Base-by-base conservation (phyloP, 1,140 invertebrate genomes). In the Anastrepha obliqua region DNA sequence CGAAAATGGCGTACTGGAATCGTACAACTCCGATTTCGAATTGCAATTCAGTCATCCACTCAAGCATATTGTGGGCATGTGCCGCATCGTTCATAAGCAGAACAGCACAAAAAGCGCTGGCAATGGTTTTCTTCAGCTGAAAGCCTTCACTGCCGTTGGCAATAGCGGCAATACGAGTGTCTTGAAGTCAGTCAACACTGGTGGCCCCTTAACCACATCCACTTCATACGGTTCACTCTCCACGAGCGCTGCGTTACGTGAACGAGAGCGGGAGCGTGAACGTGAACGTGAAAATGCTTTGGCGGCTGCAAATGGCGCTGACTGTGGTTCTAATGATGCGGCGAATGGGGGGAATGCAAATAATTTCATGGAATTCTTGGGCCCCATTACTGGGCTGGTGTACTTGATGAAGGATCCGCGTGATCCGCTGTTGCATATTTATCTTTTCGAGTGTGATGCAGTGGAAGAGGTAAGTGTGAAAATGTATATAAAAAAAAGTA, bases 21-120 rank as follows among this genome's bases (percentile, higher is more conserved):
- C 95, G 0, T 96, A 95, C 90, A 95, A 95, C 90, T 94, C 93
- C 42, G 95, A 96, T 91, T 95, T 95, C 88, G 95, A 95, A 90
- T 93, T 95, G 0, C 94, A 96, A 78, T 95, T 96, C 67, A 93
- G 95, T 11, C 96, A 96, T 91, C 93, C 94, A 70, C 90, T 96
- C 6, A 94, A 94, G 39, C 94, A 95, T 89, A 95, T 96, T 89
- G 93, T 95, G 60, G 92, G 92, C 87, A 93, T 93, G 91, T 93
- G 92, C 89, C 92, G 92, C 86, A 91, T 93, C 86, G 87, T 92
- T 51, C 91, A 93, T 88, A 92, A 91, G 67, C 91, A 89, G 87
- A 86, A 60, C 51, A 85, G 62, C 47, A 88, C 89, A 65, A 92
- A 92, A 88, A 90, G 88, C 85, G 89, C 91, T 59, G 91, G 91